Percentiles rank a stretch among this genome's conserved stretches.
Conservation (phyloP, 2,888 invertebrate species). For the Bombylius discolor region DNA sequence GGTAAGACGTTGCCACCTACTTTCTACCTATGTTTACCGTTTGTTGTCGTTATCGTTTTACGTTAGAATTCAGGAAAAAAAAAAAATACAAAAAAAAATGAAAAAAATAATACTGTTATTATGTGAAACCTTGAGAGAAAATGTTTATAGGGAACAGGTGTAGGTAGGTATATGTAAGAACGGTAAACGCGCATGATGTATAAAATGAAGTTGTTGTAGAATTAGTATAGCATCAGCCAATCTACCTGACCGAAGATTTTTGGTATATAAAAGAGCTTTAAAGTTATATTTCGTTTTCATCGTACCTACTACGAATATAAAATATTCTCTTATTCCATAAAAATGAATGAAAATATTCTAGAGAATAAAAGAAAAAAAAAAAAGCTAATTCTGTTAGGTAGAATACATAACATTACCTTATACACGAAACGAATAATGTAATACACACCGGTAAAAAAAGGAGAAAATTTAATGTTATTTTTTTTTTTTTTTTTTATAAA, state of each 20-base stretch:
- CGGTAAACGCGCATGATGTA: slow-evolving; percentile 13
- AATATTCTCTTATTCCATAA: not conserved
- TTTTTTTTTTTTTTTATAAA: slow-evolving; percentile 9
- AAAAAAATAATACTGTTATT: too few relatives aligned
- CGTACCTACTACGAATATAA: too few relatives aligned
- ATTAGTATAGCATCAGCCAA: slow-evolving; percentile 11
- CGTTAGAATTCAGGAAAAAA: too few relatives aligned
- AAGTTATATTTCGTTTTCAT: not conserved
- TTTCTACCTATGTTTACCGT: slow-evolving; percentile 1
- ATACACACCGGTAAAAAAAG: not conserved
- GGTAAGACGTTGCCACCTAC: slow-evolving; percentile 6
- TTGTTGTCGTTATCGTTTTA: not conserved
- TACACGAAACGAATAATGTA: not conserved
- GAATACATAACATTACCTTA: not conserved
- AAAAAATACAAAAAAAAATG: too few relatives aligned
- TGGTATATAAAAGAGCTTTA: slow-evolving; percentile 9
- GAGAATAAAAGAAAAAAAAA: too few relatives aligned
- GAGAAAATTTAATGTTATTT: not conserved
- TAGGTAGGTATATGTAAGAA: not conserved
- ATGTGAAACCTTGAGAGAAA: too few relatives aligned
- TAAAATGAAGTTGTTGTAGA: not conserved
- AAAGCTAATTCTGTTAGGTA: not conserved
- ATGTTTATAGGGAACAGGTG: too few relatives aligned
- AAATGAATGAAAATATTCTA: not conserved
- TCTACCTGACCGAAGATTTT: slow-evolving; percentile 13